Evolutionary conservation across 2,797 vertebrate species (phyloP), one percentile per base, ranked within the genome.

Genomic region (Rhinatrema bivittatum): DNA sequence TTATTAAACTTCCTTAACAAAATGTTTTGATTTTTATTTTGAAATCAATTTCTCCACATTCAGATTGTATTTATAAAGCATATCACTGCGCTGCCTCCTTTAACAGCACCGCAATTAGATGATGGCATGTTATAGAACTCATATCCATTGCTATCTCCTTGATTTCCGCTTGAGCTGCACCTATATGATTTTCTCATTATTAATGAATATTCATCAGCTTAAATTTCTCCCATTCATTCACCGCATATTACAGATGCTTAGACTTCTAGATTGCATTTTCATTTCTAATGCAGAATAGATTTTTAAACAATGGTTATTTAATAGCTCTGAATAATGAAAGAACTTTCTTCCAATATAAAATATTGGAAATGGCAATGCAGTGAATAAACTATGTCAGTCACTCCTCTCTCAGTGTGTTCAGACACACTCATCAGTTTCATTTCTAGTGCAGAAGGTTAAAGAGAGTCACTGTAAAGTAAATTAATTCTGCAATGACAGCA

Each of bases 41-140:
- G 32, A 46, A 48, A 20, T 7, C 3, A 17, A 18, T 36, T 44
- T 46, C 9, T 30, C 15, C 17, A 32, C 2, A 44, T 35, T 30
- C 7, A 64, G 18, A 9, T 20, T 2, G 19, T 23, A 41, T 7
- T 26, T 16, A 42, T 25, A 44, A 58, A 42, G 10, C 11, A 39
- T 17, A 31, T 19, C 17, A 20, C 38, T 45, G 34, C 7, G 29
- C 16, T 36, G 18, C 10, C 32, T 37, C 2, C 7, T 46, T 23
- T 6, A 43, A 7, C 5, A 30, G 6, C 16, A 40, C 15, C 36
- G 39, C 5, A 38, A 32, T 10, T 43, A 58, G 10, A 45, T 4
- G 3, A 14, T 39, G 19, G 7, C 32, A 16, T 29, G 25, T 25
- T 30, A 48, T 5, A 41, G 53, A 36, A 10, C 6, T 12, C 34